Conservation (phyloP, 2,113 vertebrate genomes). For the Rutilus rutilus region DNA sequence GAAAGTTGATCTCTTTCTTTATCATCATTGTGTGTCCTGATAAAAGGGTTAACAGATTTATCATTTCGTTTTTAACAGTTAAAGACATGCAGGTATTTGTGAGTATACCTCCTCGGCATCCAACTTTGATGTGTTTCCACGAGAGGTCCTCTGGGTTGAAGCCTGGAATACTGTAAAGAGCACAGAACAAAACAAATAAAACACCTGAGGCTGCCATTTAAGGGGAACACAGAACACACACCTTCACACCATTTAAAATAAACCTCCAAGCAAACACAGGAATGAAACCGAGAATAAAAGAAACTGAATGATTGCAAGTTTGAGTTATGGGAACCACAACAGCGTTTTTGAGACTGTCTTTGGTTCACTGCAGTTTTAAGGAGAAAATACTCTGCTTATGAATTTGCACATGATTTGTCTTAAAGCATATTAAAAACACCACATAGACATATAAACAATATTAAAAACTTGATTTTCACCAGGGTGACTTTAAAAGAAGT, state of each 20-base stretch:
- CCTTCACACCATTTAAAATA: background rate
- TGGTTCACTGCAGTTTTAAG: no score
- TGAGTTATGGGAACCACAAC: background rate
- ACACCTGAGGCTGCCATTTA: no score
- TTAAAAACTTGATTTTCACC: no score
- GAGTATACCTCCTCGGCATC: conserved; percentile 57
- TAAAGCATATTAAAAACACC: no score
- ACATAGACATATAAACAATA: no score
- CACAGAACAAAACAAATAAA: no score
- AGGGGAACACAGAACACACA: no score
- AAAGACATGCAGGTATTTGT: background rate
- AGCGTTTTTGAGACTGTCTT: no score
- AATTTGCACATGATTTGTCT: no score
- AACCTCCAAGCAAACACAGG: background rate
- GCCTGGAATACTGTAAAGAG: conserved; percentile 66
- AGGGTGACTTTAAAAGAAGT: no score
- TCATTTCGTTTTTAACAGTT: background rate
- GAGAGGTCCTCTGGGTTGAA: conserved; percentile 59
- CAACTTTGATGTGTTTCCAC: conserved; percentile 40
- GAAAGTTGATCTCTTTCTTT: no score
- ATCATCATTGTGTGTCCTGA: background rate
- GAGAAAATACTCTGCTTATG: no score
- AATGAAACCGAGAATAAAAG: background rate
- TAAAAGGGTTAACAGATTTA: background rate
- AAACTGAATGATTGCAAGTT: background rate